Evolutionary conservation across 2,113 vertebrate genomes (phyloP), one percentile per base, ranked within the genome.

Genomic region (Cyanocitta stelleri): DNA sequence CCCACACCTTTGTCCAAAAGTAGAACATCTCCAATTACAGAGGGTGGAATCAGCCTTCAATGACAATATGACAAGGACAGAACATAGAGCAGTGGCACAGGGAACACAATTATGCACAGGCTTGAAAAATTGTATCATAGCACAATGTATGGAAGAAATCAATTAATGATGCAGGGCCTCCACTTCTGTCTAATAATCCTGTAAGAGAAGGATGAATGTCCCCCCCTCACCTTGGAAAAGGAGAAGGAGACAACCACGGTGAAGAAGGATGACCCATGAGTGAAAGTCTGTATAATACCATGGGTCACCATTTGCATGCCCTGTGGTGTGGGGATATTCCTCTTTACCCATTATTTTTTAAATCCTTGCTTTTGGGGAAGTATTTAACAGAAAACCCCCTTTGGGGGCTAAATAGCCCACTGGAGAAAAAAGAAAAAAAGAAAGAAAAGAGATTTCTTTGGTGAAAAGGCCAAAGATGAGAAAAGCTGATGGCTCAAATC

Each of bases 1-100:
- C 98, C 98, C 98, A 98, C 98, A 98, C 98, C 98, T 98, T 98
- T 98, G 98, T 98, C 98, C 98, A 98, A 98, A 98, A 98, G 97
- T 98, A 98, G 98, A 98, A 98, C 98, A 98, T 98, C 98, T 98
- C 98, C 98, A 98, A 98, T 98, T 98, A 98, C 98, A 98, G 98
- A 98, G 97, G 98, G 98, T 98, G 97, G 98, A 98, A 98, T 97
- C 98, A 98, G 98, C 97, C 97, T 98, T 98, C 98, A 98, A 98
- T 98, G 98, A 98, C 98, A 98, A 98, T 97, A 98, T 98, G 98
- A 98, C 98, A 98, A 98, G 98, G 98, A 98, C 98, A 97, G 97
- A 97, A 97, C 97, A 97, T 84, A 97, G 98, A 98, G 97, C 89
- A 93, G 97, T 96, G 97, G 98, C 98, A 98, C 96, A 91, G 97